Base-by-base conservation (phyloP, 2,888 invertebrate species). In the Apamea sordens region DNA sequence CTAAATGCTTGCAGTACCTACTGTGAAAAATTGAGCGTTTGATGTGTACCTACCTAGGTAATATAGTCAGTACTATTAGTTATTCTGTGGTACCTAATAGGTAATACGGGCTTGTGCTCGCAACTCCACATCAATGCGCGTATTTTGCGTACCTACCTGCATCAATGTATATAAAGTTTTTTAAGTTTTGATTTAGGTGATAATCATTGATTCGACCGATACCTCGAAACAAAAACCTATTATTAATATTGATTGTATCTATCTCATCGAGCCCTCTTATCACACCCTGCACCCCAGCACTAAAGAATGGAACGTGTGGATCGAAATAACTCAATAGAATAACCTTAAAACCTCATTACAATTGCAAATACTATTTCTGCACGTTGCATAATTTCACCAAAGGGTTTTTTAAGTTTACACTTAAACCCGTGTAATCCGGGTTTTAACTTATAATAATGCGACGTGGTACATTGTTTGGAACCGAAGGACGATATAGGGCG, bases 351-450 rank as follows among this genome's bases (percentile, higher is more conserved):
- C 89, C 90, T 89, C 84, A 91, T 90, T 90, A 90, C 77, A 86
- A 88, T 90, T 88, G 88, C 88, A 83, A 90, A 88, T 86, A 79
- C 85, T 83, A 88, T 89, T 88, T 85, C 79, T 87, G 84, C 83
- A 77, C 76, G 80, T 77, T 88, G 84, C 88, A 86, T 92, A 89
- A 89, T 86, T 84, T 86, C 81, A 85, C 82, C 82, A 86, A 83
- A 86, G 80, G 72, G 24, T 73, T 75, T 85, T 91, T 88, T 77
- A 87, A 90, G 87, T 92, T 89, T 88, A 90, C 89, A 87, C 89
- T 88, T 90, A 92, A 93, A 89, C 90, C 90, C 90, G 82, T 93
- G 94, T 95, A 95, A 95, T 94, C 93, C 92, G 85, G 87, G 85
- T 83, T 90, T 91, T 84, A 89, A 87, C 76, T 90, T 90, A 91